phyloP scores from a whole-genome alignment of 1,140 invertebrate species.

The Phthorimaea operculella region DNA sequence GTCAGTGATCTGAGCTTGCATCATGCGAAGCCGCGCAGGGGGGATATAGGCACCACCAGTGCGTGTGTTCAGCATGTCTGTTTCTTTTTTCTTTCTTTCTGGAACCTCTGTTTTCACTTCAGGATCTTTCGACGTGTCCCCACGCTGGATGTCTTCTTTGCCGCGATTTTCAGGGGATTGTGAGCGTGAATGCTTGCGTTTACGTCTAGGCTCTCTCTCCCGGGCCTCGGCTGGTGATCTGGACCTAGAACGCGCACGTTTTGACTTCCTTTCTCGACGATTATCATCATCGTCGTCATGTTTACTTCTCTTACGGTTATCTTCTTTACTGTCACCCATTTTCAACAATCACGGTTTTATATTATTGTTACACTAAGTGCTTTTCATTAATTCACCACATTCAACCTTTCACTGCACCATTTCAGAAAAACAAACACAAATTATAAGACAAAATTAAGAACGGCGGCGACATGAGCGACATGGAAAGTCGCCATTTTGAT shows the following conservation, averaged over 20 bases:
- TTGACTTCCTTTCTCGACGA: slow-evolving; percentile 33
- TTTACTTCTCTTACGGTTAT: slow-evolving; percentile 45
- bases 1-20: slow-evolving; percentile 95
- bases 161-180: slow-evolving; percentile 23
- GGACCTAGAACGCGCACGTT: slow-evolving; percentile 40
- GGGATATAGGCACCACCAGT: slow-evolving; percentile 99
- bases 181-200: slow-evolving; percentile 45
- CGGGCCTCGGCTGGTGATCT: slow-evolving; percentile 25
- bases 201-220: slow-evolving; percentile 37
- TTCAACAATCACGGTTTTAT: not conserved
- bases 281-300: slow-evolving; percentile 34
- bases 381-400: no score
- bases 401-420: no score
- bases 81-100: slow-evolving; percentile 65
- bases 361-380: no score
- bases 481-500: no score
- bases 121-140: slow-evolving; percentile 24
- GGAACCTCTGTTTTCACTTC: slow-evolving; percentile 28
- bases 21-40: slow-evolving; percentile 92
- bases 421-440: no score
- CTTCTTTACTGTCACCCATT: slow-evolving; percentile 35
- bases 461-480: no score
- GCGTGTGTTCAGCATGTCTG: slow-evolving; percentile 82
- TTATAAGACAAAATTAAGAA: no score
- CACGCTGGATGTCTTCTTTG: slow-evolving; percentile 33